These are phyloP conservation scores for Prostheceraeus crozeri DNA, from an alignment of 2,888 invertebrate genomes.

Conservation along the genomic window DNA sequence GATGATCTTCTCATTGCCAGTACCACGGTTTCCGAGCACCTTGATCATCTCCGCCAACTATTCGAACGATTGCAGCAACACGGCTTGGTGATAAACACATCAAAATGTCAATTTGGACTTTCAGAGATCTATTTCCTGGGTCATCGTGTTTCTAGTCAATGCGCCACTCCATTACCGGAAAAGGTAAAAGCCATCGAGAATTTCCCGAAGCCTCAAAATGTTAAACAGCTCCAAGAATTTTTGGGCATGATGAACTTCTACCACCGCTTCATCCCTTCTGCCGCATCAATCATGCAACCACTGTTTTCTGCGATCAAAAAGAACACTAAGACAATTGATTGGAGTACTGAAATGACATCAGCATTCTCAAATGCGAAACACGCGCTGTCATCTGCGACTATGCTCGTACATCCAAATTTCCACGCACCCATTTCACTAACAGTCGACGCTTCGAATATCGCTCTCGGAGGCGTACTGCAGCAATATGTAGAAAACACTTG, in stretches of 20 bases:
- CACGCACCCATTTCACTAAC: not conserved
- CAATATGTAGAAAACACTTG: conserved; percentile 23
- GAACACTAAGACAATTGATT: conserved; percentile 1
- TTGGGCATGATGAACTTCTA: conserved; percentile 42
- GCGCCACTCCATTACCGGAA: conserved; percentile 1
- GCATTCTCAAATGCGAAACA: conserved; percentile 22
- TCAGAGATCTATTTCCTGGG: conserved; percentile 4
- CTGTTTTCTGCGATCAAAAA: conserved; percentile 8
- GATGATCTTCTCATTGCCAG: conserved; percentile 20
- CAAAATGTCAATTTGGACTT: conserved; percentile 5
- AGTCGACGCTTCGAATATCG: conserved; percentile 23
- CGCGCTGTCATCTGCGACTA: conserved; percentile 1
- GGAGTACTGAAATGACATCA: conserved; percentile 4
- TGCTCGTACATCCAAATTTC: not conserved
- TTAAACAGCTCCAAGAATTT: not conserved
- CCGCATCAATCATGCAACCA: conserved; percentile 30
- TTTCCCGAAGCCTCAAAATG: conserved; percentile 10
- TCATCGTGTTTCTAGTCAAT: conserved; percentile 6
- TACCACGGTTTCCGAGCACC: not conserved
- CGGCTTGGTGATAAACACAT: not conserved
- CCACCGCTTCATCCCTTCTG: conserved; percentile 39
- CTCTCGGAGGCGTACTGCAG: conserved; percentile 23
- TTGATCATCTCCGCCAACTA: not conserved
- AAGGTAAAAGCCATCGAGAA: not conserved
- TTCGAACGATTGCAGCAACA: not conserved